Conservation (phyloP, 2,888 invertebrate genomes). For the Eristalis arbustorum region DNA sequence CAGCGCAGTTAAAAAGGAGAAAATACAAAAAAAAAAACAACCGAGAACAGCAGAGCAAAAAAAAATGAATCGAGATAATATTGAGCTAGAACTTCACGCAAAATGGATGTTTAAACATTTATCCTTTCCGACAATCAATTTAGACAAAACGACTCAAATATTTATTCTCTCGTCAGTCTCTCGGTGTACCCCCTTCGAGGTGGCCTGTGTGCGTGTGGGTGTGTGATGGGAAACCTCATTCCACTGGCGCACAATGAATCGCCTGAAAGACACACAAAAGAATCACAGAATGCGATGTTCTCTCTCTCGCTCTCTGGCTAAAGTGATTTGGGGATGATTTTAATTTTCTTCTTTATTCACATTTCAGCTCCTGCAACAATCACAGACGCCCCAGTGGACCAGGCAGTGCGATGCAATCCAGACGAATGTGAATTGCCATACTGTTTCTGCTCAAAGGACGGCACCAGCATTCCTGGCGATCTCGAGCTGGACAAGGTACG, state of each 20-base stretch:
- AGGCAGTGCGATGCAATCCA: conserved; percentile 89
- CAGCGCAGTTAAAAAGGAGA: conserved; percentile 26
- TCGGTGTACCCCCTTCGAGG: not conserved
- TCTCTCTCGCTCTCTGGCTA: too few relatives aligned
- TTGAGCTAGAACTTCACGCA: conserved; percentile 65
- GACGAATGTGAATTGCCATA: conserved; percentile 90
- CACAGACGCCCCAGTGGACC: conserved; percentile 90
- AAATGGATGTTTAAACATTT: conserved; percentile 70
- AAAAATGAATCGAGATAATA: conserved; percentile 44
- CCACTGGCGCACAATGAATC: not conserved
- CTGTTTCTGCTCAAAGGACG: conserved; percentile 95
- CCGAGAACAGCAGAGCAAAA: not conserved
- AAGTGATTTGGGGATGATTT: not conserved
- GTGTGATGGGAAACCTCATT: conserved; percentile 27
- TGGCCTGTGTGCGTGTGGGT: not conserved
- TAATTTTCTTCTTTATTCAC: conserved; percentile 36
- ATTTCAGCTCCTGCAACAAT: conserved; percentile 87
- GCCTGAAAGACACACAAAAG: conserved; percentile 33
- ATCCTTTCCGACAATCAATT: conserved; percentile 69
- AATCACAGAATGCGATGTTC: not conserved
- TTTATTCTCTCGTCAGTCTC: conserved; percentile 15
- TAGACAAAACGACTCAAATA: conserved; percentile 69
- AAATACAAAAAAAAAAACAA: not conserved
- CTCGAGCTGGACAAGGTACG: conserved; percentile 90
- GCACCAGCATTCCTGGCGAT: conserved; percentile 92